These are phyloP conservation scores for Amphiprion ocellaris DNA, from an alignment of 2,113 vertebrate genomes.

Conservation along the genomic window DNA sequence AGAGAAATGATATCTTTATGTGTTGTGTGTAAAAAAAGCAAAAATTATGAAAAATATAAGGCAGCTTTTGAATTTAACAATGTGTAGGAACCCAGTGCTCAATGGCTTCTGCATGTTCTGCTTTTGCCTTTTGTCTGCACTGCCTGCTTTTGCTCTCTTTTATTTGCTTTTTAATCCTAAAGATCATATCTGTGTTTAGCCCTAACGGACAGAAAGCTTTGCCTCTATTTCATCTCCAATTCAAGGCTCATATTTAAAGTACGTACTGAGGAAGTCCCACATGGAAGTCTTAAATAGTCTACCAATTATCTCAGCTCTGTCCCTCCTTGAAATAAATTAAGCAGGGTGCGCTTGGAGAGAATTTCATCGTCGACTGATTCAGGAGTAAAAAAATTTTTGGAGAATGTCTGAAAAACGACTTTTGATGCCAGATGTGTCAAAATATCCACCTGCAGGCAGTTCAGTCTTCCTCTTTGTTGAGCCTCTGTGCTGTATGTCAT, in stretches of 20 bases:
- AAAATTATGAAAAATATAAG: not conserved
- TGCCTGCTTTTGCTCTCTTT: constrained; percentile 45
- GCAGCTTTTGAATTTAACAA: not conserved
- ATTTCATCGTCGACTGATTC: not conserved
- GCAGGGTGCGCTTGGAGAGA: not conserved
- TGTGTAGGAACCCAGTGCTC: constrained; percentile 50
- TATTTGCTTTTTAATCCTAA: constrained; percentile 35
- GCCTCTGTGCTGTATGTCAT: constrained; percentile 59
- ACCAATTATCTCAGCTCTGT: not conserved
- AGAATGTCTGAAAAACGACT: not conserved
- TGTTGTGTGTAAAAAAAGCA: not conserved
- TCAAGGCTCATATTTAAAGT: not conserved
- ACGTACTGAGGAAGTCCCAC: not conserved
- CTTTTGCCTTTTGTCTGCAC: constrained; percentile 27
- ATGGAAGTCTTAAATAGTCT: not conserved
- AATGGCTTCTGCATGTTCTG: constrained; percentile 46
- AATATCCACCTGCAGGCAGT: constrained; percentile 14
- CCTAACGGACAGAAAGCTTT: not conserved
- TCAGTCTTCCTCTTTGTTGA: constrained; percentile 31
- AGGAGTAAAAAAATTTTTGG: not conserved
- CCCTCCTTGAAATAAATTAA: not conserved
- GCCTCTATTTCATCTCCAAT: not conserved
- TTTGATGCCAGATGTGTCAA: constrained; percentile 8
- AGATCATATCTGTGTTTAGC: constrained; percentile 15
- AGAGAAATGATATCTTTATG: not conserved